These are phyloP conservation scores for Theropithecus gelada DNA, from an alignment of 2,113 vertebrate species.

Conservation along the genomic window DNA sequence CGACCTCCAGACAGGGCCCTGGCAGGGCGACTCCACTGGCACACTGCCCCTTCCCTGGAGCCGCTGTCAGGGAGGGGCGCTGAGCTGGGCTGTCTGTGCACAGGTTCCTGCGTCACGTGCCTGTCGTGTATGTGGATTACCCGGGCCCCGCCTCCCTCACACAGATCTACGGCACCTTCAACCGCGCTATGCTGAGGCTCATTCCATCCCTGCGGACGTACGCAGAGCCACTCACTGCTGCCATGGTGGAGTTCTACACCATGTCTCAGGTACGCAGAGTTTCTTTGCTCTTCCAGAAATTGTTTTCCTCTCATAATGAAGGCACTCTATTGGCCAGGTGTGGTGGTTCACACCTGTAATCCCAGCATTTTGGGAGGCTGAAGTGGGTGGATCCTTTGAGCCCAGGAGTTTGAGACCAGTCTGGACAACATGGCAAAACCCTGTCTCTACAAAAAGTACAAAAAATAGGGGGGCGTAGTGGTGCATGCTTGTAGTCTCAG, in stretches of 20 bases:
- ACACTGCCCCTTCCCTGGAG: rapidly evolving
- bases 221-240: constrained; percentile 96
- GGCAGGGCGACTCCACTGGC: neutral
- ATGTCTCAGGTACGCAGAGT: constrained; percentile 93
- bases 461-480: too few relatives aligned
- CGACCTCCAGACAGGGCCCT: rapidly evolving
- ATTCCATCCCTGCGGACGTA: constrained; percentile 96
- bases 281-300: rapidly evolving
- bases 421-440: too few relatives aligned
- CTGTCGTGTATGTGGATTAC: constrained; percentile 99
- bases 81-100: neutral
- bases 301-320: neutral
- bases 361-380: too few relatives aligned
- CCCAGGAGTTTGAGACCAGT: too few relatives aligned
- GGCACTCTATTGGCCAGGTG: neutral
- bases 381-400: too few relatives aligned
- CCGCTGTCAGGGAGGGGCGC: rapidly evolving
- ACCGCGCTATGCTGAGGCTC: constrained; percentile 97
- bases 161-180: constrained; percentile 99
- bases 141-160: constrained; percentile 98
- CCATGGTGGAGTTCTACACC: constrained; percentile 99
- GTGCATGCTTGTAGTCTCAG: too few relatives aligned
- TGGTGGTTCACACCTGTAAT: too few relatives aligned
- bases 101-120: constrained; percentile 97
- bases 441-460: too few relatives aligned